Base-by-base conservation (phyloP, 2,888 invertebrate species). In the Agrotis puta region DNA sequence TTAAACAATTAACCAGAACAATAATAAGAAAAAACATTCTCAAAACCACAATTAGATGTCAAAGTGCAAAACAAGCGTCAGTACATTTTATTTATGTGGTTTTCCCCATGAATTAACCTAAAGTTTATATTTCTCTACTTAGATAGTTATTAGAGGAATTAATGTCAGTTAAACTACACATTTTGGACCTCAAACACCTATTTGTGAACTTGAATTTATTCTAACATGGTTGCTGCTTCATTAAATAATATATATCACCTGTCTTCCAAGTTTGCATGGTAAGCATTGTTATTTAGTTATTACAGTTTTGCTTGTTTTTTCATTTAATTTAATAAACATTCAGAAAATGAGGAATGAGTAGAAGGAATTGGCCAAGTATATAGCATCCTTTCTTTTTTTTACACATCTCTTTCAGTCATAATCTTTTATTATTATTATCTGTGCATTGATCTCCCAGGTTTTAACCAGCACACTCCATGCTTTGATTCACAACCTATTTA, bases 31-130 rank as follows among this genome's bases (percentile, higher is more conserved):
- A n/a, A 45, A 73, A 76, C 57, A 67, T 18, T 20, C 14, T 75
- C 18, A 24, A 68, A 73, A 75, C 72, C 76, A 57, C 69, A 73
- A 61, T n/a, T 27, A 14, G 11, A 57, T 68, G 45, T 57, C 43
- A 45, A 48, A 56, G 4, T 45, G 20, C 13, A 13, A n/a, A 67
- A 47, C 33, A 56, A 53, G 50, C 14, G n/a, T 69, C 22, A 50
- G 45, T n/a, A 50, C 9, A 16, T 13, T 47, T 75, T 68, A 57
- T 57, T 51, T 57, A 16, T 39, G n/a, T 68, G 16, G 13, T 70
- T 77, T 61, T 77, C 70, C 77, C 3, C 62, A 9, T 59, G 20
- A 11, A 45, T 14, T 22, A 22, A 20, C 27, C 16, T n/a, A 20
- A 5, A 4, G 9, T 5, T n/a, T 7, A 20, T 73, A n/a, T 68